Percentiles rank a stretch among this genome's conserved stretches.
Evolutionary conservation across 2,888 invertebrate species (phyloP).

Genomic region (Cheilosia urbana): DNA sequence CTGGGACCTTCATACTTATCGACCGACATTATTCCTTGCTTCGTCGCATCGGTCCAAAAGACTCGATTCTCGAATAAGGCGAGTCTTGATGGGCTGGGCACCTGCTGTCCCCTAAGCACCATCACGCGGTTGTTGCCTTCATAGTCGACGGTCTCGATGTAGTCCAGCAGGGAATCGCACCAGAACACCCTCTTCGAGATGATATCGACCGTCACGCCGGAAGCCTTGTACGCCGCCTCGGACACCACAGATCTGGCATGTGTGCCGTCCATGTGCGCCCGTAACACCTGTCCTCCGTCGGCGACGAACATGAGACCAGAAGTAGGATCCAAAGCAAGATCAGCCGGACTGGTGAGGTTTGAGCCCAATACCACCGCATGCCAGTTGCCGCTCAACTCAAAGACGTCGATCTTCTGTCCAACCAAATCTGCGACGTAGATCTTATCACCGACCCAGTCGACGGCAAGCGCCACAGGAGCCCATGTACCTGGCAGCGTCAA

Average conservation of each 20-base stretch:
- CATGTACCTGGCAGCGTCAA: slow-evolving; percentile 92
- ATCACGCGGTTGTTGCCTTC: slow-evolving; percentile 92
- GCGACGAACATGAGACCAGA: slow-evolving; percentile 94
- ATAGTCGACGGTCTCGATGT: slow-evolving; percentile 98
- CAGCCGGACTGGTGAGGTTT: slow-evolving; percentile 95
- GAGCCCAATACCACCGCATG: slow-evolving; percentile 96
- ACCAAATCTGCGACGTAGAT: slow-evolving; percentile 96
- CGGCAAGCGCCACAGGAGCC: slow-evolving; percentile 95
- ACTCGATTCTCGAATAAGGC: slow-evolving; percentile 94
- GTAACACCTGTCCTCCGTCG: slow-evolving; percentile 91
- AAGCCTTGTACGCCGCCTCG: slow-evolving; percentile 96
- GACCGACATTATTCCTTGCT: slow-evolving; percentile 94
- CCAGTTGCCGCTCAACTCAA: slow-evolving; percentile 93
- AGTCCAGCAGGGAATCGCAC: slow-evolving; percentile 97
- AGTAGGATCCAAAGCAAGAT: slow-evolving; percentile 96
- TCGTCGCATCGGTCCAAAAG: slow-evolving; percentile 96
- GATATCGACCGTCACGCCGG: slow-evolving; percentile 96
- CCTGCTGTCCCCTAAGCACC: slow-evolving; percentile 91
- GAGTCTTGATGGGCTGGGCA: slow-evolving; percentile 93
- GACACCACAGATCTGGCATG: slow-evolving; percentile 92
- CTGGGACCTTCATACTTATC: slow-evolving; percentile 93
- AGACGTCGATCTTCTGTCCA: slow-evolving; percentile 97
- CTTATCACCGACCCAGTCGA: slow-evolving; percentile 98
- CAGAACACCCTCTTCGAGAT: slow-evolving; percentile 95
- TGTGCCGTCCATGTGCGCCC: slow-evolving; percentile 98